Conservation (phyloP, 2,888 invertebrate genomes). For the Odontothrips loti region DNA sequence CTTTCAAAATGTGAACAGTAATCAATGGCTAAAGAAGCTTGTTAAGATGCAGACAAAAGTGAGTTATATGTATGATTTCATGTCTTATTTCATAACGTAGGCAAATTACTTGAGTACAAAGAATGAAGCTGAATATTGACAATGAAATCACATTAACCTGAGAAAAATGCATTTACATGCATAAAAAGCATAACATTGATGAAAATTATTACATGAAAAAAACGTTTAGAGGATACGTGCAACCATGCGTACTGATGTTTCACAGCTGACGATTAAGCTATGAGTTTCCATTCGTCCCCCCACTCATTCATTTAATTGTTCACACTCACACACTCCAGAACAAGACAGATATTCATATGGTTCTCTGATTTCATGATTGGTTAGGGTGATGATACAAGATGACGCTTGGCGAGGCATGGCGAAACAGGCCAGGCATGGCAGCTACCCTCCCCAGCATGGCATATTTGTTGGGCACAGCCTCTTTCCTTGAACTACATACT, state of each 20-base stretch:
- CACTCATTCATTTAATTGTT: background rate
- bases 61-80: too few relatives aligned
- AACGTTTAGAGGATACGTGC: slow-evolving; percentile 24
- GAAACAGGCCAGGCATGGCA: slow-evolving; percentile 20
- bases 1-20: slow-evolving; percentile 28
- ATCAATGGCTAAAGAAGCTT: slow-evolving; percentile 23
- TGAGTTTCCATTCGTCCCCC: background rate
- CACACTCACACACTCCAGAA: slow-evolving; percentile 3
- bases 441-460: slow-evolving; percentile 21
- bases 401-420: slow-evolving; percentile 21
- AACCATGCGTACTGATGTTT: background rate
- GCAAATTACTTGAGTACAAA: too few relatives aligned
- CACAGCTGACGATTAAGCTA: background rate
- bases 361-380: background rate
- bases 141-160: too few relatives aligned
- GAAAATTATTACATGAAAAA: background rate
- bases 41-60: slow-evolving; percentile 10
- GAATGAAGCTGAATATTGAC: too few relatives aligned
- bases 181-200: too few relatives aligned
- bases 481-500: background rate
- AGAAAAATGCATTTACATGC: too few relatives aligned
- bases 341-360: background rate
- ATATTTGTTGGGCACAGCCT: slow-evolving; percentile 15
- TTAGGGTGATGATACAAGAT: slow-evolving; percentile 14
- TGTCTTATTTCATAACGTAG: too few relatives aligned